phyloP scores from a whole-genome alignment of 92 coral and sea anemone species.

The Epizoanthus stellaris region DNA sequence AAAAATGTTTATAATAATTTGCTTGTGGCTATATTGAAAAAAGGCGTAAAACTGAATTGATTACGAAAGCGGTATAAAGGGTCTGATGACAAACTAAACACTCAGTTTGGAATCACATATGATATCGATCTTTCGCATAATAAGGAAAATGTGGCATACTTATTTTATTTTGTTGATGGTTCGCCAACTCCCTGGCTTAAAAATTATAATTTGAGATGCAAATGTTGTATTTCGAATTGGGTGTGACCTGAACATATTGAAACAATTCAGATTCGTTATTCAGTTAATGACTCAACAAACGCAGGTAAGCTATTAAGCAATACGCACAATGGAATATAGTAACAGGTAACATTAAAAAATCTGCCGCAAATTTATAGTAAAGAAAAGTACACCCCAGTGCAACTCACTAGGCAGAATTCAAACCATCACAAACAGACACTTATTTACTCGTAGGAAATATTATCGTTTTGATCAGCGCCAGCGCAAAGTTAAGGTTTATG shows the following conservation, averaged over 20 bases:
- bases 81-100: not conserved
- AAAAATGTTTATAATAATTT: not conserved
- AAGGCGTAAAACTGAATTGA: not conserved
- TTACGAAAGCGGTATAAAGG: not conserved
- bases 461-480: not conserved
- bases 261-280: not conserved
- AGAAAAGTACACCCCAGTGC: not conserved
- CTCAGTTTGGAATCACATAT: not conserved
- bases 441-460: not conserved
- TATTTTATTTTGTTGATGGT: not conserved
- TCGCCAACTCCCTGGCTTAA: not conserved
- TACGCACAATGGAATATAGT: not conserved
- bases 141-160: not conserved
- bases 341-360: not conserved
- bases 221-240: not conserved
- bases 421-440: not conserved
- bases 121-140: not conserved
- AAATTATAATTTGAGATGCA: not conserved
- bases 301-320: not conserved
- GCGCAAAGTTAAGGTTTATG: not conserved
- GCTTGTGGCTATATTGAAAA: not conserved
- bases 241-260: not conserved
- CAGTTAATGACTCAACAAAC: slow-evolving; percentile 8
- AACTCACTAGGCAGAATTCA: not conserved
- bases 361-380: not conserved